Evolutionary conservation across 1,140 invertebrate genomes (phyloP).

Genomic region (Dreissena polymorpha): DNA sequence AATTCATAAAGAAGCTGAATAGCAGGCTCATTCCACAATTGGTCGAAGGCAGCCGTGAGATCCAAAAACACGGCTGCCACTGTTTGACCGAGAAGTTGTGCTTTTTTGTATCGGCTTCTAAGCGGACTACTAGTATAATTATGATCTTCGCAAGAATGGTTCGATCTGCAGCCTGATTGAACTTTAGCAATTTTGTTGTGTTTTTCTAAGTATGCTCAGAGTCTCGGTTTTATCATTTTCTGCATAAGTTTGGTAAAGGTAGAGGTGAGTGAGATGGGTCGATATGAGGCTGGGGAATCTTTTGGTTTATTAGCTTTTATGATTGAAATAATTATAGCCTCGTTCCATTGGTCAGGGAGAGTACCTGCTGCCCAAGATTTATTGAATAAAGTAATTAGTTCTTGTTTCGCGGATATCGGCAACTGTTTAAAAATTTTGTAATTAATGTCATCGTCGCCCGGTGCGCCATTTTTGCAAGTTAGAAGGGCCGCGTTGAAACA

Average conservation of each 20-base stretch:
- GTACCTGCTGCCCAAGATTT: neutral
- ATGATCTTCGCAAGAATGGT: conserved; percentile 17
- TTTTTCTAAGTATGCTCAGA: neutral
- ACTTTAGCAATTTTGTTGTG: neutral
- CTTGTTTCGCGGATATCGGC: neutral
- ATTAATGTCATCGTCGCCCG: neutral
- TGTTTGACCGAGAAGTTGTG: neutral
- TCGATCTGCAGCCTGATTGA: conserved; percentile 10
- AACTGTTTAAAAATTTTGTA: neutral
- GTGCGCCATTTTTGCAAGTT: neutral
- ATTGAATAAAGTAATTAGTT: neutral
- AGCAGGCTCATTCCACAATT: neutral
- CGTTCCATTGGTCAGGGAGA: neutral
- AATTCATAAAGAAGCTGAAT: neutral
- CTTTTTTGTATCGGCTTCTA: conserved; percentile 1
- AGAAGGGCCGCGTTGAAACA: neutral
- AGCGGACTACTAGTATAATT: too few relatives aligned
- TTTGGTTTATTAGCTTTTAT: conserved; percentile 20
- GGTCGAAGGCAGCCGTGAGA: conserved; percentile 10
- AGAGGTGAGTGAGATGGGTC: conserved; percentile 18
- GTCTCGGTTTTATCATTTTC: conserved; percentile 25
- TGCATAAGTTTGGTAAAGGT: conserved; percentile 27
- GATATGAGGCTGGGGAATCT: conserved; percentile 6
- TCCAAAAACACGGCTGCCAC: conserved; percentile 12
- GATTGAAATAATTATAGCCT: conserved; percentile 2